phyloP scores from a whole-genome alignment of 2,797 vertebrate species.

The Phoeniculus purpureus region DNA sequence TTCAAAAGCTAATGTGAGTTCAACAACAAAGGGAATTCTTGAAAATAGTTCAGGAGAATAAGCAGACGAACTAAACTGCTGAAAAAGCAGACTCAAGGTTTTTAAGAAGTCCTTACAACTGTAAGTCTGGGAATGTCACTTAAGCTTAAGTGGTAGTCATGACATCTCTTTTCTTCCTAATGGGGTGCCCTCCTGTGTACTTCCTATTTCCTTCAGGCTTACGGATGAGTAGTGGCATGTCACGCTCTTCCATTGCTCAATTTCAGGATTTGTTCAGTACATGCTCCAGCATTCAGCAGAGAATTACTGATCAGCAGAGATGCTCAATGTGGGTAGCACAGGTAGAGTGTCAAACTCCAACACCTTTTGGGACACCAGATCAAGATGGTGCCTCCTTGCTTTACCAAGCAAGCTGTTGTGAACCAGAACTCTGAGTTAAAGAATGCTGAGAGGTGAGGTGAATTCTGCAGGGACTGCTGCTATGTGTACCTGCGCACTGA shows the following conservation, averaged over 20 bases:
- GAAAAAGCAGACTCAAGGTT: neutral
- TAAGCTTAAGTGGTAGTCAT: neutral
- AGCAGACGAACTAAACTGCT: neutral
- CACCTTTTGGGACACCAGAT: neutral
- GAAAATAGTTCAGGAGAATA: slow-evolving; percentile 15
- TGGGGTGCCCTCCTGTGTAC: neutral
- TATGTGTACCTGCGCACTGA: neutral
- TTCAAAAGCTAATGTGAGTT: neutral
- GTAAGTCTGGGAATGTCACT: neutral
- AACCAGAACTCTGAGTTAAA: neutral
- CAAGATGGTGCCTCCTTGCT: neutral
- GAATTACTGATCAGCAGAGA: neutral
- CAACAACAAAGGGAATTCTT: neutral
- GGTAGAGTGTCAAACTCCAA: neutral
- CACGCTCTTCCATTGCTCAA: neutral
- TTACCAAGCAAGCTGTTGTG: neutral
- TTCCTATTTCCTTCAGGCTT: neutral
- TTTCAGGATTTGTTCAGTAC: neutral
- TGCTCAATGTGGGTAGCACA: neutral
- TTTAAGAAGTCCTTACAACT: slow-evolving; percentile 6
- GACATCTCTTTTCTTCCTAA: neutral
- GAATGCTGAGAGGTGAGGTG: neutral
- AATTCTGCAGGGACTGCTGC: neutral
- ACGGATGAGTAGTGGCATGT: neutral
- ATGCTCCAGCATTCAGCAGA: neutral